Evolutionary conservation across 2,888 invertebrate species (phyloP).

Genomic region (Tethea ocularis): DNA sequence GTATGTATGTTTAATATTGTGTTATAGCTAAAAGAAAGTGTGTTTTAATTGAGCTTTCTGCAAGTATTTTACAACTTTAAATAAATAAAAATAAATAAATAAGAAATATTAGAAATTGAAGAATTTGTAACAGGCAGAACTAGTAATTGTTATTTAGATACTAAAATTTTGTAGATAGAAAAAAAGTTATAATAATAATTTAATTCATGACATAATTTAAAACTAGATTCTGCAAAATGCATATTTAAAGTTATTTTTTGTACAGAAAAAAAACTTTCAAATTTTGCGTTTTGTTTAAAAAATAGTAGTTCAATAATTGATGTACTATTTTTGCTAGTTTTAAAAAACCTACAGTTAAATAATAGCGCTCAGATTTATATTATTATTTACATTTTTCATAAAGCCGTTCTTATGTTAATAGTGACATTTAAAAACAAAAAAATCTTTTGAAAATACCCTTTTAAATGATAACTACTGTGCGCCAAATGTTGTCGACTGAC

Average conservation of each 20-base stretch:
- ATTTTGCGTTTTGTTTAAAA: neutral
- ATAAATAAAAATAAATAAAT: conserved; percentile 23
- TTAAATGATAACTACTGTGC: no score
- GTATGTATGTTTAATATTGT: neutral
- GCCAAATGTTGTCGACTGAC: no score
- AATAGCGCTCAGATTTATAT: no score
- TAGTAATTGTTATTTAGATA: neutral
- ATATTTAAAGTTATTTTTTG: neutral
- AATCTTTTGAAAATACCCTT: no score
- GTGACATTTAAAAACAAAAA: no score
- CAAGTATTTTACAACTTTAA: neutral
- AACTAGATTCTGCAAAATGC: conserved; percentile 11
- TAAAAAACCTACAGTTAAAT: no score
- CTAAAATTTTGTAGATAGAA: conserved; percentile 42
- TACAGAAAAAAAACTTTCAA: conserved; percentile 1
- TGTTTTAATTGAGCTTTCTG: neutral
- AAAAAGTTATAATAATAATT: conserved; percentile 3
- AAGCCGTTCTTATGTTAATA: no score
- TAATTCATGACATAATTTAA: neutral
- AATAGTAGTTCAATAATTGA: no score
- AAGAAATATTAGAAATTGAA: conserved; percentile 15
- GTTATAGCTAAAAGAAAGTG: neutral
- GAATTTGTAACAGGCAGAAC: neutral
- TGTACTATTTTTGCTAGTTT: no score
- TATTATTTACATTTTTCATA: no score